These are phyloP conservation scores for Drosophila prolongata DNA, from an alignment of 2,888 invertebrate genomes.

Conservation along the genomic window DNA sequence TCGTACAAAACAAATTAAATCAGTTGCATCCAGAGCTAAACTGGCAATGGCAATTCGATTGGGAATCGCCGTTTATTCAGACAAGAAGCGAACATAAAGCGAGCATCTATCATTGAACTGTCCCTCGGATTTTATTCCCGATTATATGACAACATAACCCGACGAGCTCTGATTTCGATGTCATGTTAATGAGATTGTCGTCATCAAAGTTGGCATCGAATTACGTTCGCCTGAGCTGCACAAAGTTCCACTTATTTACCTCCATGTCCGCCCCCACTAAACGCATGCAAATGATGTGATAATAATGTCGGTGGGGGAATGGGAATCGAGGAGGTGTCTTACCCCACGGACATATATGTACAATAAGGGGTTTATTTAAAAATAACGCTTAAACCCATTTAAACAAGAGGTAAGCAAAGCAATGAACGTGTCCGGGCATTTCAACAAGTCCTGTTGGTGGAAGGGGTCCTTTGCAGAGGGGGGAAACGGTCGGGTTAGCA, in stretches of 20 bases:
- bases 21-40: slow-evolving; percentile 1
- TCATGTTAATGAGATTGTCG: slow-evolving; percentile 72
- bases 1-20: neutral
- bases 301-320: slow-evolving; percentile 30
- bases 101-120: slow-evolving; percentile 46
- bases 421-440: slow-evolving; percentile 57
- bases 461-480: neutral
- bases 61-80: slow-evolving; percentile 22
- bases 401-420: slow-evolving; percentile 59
- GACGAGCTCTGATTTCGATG: slow-evolving; percentile 49
- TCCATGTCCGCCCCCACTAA: slow-evolving; percentile 30
- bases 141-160: slow-evolving; percentile 50
- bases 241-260: slow-evolving; percentile 55
- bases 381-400: slow-evolving; percentile 53
- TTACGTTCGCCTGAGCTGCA: slow-evolving; percentile 53
- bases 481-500: slow-evolving; percentile 1
- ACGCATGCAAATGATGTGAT: slow-evolving; percentile 69
- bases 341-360: slow-evolving; percentile 8
- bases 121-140: slow-evolving; percentile 38
- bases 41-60: slow-evolving; percentile 20
- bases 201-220: slow-evolving; percentile 65
- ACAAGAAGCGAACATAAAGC: slow-evolving; percentile 32
- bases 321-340: neutral
- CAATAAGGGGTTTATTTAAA: slow-evolving; percentile 35
- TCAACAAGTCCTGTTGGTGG: slow-evolving; percentile 33